phyloP scores from a whole-genome alignment of 2,113 vertebrate species.

The Neogobius melanostomus region DNA sequence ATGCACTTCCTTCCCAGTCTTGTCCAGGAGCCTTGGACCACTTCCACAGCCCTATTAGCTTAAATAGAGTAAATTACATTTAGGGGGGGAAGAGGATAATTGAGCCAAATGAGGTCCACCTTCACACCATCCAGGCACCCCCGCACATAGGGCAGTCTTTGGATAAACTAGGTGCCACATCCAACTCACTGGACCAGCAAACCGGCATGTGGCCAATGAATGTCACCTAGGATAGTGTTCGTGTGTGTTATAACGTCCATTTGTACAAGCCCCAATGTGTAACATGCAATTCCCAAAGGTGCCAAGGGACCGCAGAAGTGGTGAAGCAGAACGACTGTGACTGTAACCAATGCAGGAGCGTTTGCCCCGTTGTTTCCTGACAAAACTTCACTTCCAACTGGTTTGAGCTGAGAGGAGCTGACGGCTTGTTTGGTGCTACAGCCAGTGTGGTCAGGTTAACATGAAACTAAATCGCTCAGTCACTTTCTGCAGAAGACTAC shows the following conservation, averaged over 20 bases:
- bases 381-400: background rate
- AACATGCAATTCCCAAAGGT: background rate
- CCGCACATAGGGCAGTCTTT: conserved; percentile 1
- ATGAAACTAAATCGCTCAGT: background rate
- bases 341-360: conserved; percentile 1
- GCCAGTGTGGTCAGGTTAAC: background rate
- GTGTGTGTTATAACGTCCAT: background rate
- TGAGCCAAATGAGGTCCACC: background rate
- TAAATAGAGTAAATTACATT: background rate
- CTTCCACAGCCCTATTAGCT: background rate
- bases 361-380: background rate
- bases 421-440: conserved; percentile 1
- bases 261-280: background rate
- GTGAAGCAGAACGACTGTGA: conserved; percentile 5
- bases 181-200: background rate
- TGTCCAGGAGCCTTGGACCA: background rate
- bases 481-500: background rate
- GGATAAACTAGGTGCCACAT: conserved; percentile 19
- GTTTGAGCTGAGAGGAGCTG: background rate
- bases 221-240: conserved; percentile 6
- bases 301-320: background rate
- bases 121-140: conserved; percentile 11
- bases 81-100: background rate
- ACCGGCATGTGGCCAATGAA: background rate
- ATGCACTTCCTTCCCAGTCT: background rate